phyloP scores from a whole-genome alignment of 2,888 invertebrate species.

The Hypomecis atomaria region DNA sequence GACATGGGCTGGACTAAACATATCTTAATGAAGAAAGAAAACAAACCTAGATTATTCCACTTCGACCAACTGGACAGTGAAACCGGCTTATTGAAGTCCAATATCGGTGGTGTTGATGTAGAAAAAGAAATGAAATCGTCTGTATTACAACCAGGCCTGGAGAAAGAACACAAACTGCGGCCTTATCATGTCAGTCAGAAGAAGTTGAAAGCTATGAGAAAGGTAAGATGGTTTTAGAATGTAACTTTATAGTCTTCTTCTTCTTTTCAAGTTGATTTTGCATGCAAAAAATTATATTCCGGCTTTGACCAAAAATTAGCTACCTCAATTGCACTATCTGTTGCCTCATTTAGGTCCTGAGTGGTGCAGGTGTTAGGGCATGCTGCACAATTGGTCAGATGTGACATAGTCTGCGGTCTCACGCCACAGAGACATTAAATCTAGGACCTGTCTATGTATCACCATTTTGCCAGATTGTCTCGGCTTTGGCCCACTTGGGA shows the following conservation, averaged over 20 bases:
- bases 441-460: no score
- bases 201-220: slow-evolving; percentile 82
- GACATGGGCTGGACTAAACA: slow-evolving; percentile 74
- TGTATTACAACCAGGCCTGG: slow-evolving; percentile 86
- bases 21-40: slow-evolving; percentile 60
- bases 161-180: slow-evolving; percentile 86
- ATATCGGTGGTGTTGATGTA: slow-evolving; percentile 72
- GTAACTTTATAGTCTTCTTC: not conserved
- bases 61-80: slow-evolving; percentile 71
- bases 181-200: slow-evolving; percentile 84
- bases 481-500: no score
- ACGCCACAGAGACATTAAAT: no score
- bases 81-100: slow-evolving; percentile 73
- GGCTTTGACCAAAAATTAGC: no score
- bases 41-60: slow-evolving; percentile 61
- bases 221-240: slow-evolving; percentile 63
- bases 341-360: no score
- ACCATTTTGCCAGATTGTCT: no score
- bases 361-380: no score
- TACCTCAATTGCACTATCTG: no score
- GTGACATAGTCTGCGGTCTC: no score
- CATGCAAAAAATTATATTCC: no score
- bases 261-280: no score
- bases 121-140: slow-evolving; percentile 87
- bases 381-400: no score